Percentiles rank a stretch among this genome's conserved stretches.
Conservation (phyloP, 2,888 invertebrate species). For the Acanthopleura granulata region DNA sequence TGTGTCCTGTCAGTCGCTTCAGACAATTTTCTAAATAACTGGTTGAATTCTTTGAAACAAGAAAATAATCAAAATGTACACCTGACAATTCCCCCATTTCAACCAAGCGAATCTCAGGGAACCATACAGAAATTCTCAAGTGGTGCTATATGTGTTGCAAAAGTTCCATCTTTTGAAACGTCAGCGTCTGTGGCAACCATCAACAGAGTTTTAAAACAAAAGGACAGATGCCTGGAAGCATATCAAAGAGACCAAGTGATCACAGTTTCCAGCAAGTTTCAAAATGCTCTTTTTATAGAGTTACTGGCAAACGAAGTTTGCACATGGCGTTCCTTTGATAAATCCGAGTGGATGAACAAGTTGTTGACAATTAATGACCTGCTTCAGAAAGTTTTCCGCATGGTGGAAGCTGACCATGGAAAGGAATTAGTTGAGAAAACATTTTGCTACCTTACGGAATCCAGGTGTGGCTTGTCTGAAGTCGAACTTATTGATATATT, state of each 20-base stretch:
- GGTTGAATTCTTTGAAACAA: no score
- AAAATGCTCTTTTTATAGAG: background rate
- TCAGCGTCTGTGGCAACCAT: background rate
- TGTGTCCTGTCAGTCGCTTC: background rate
- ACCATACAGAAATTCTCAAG: no score
- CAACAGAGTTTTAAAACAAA: background rate
- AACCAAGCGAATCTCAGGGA: no score
- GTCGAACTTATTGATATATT: background rate
- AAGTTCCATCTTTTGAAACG: background rate
- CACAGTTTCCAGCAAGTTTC: background rate
- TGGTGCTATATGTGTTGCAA: no score
- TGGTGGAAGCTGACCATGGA: background rate
- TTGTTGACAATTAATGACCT: background rate
- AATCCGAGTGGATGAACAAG: background rate
- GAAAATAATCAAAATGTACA: no score
- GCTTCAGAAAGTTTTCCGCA: background rate
- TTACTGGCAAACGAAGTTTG: background rate
- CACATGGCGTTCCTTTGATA: background rate
- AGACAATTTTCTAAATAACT: no score
- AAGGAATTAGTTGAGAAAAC: background rate
- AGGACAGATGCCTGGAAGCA: background rate
- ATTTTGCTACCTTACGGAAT: background rate
- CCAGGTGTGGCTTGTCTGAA: conserved; percentile 1
- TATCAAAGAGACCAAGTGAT: conserved; percentile 2
- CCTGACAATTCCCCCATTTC: no score